phyloP scores from a whole-genome alignment of 2,888 invertebrate species.

The Argyresthia goedartella region DNA sequence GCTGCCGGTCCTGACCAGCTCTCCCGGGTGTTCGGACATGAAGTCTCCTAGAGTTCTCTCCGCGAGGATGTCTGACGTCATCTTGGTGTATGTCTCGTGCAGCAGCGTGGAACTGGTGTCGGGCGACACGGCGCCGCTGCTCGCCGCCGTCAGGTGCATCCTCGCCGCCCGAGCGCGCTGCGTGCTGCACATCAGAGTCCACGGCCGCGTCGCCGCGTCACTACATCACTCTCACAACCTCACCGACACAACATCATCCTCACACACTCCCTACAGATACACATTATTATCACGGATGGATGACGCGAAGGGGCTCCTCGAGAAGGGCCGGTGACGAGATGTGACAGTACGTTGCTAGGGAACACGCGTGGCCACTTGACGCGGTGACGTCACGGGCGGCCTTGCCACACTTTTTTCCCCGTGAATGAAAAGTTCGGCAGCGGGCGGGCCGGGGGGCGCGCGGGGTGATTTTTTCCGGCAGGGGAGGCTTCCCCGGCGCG shows the following conservation, averaged over 20 bases:
- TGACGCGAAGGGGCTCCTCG: slow-evolving; percentile 22
- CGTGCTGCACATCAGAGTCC: slow-evolving; percentile 69
- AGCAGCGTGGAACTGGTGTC: slow-evolving; percentile 79
- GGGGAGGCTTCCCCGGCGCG: slow-evolving; percentile 59
- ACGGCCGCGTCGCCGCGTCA: too few species aligned
- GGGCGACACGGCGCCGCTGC: slow-evolving; percentile 75
- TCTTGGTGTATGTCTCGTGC: slow-evolving; percentile 88
- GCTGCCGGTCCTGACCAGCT: slow-evolving; percentile 91
- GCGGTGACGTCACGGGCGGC: slow-evolving; percentile 67
- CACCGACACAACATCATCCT: too few species aligned
- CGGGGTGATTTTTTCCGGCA: slow-evolving; percentile 61
- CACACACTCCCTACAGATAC: slow-evolving; percentile 12
- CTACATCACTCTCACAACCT: slow-evolving; percentile 31
- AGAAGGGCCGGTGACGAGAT: slow-evolving; percentile 25
- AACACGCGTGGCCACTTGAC: slow-evolving; percentile 65
- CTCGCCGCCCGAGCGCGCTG: slow-evolving; percentile 65
- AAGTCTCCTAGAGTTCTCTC: slow-evolving; percentile 90
- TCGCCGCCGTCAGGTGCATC: slow-evolving; percentile 68
- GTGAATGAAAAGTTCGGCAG: slow-evolving; percentile 75
- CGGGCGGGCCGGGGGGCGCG: slow-evolving; percentile 61
- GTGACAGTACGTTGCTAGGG: slow-evolving; percentile 59
- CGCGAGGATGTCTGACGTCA: slow-evolving; percentile 91
- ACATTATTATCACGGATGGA: too few species aligned
- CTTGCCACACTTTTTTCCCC: slow-evolving; percentile 72
- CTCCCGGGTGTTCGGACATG: slow-evolving; percentile 91